These are phyloP conservation scores for Menura novaehollandiae DNA, from an alignment of 2,113 vertebrate species.

Conservation along the genomic window DNA sequence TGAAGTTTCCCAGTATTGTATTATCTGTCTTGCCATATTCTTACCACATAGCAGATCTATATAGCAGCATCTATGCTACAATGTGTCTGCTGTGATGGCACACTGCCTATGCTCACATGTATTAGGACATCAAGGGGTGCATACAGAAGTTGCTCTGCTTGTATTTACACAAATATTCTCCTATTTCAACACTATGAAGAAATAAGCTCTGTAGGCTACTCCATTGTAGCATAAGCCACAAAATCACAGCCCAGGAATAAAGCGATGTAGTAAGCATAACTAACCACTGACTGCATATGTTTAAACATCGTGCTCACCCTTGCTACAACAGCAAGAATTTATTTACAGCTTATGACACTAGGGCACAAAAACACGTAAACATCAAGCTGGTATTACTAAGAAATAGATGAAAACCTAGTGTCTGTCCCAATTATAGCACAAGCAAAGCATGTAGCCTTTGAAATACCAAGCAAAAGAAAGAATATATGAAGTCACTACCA, in stretches of 20 bases:
- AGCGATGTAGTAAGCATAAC: background rate
- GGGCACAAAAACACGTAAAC: background rate
- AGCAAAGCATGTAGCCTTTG: background rate
- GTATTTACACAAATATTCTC: background rate
- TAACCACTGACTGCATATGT: background rate
- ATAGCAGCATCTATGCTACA: background rate
- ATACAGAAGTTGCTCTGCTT: background rate
- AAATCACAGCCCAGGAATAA: background rate
- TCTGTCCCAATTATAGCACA: background rate
- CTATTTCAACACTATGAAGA: background rate
- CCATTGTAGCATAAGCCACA: background rate
- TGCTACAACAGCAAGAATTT: background rate
- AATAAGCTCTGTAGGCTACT: background rate
- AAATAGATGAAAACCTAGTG: background rate
- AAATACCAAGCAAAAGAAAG: background rate
- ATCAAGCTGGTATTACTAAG: background rate
- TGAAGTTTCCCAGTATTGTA: background rate
- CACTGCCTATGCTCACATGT: background rate
- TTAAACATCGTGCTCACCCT: background rate
- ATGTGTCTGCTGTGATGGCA: background rate
- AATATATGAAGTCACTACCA: background rate
- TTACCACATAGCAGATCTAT: background rate
- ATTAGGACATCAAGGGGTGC: background rate
- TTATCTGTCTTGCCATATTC: background rate
- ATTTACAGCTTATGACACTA: background rate